Base-by-base conservation (phyloP, 2,113 vertebrate species). In the Pelobates fuscus region DNA sequence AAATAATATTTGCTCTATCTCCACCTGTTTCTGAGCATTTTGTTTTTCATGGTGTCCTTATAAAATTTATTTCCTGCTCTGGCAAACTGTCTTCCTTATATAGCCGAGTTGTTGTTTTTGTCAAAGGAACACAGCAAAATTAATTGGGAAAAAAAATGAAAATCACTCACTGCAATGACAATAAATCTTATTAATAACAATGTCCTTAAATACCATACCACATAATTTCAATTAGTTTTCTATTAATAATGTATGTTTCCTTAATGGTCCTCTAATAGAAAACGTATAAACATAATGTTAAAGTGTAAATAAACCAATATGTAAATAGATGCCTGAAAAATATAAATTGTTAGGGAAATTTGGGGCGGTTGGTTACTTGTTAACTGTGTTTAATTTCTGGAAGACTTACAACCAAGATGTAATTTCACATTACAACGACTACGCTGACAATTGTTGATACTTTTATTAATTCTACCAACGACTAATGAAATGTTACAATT, bases 1-100 rank as follows among this genome's bases (percentile, higher is more conserved):
- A 67, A 76, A 76, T 76, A 76, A 67, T 67, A 68, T 76, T 76
- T 61, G 55, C 73, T 3, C 41, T 73, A 17, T 58, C 64, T 52
- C 57, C 54, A 32, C 65, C 57, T 76, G 14, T 66, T 55, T 74
- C 23, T 61, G 29, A 27, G n/a, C 49, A 57, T 20, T 58, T 41
- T 49, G 44, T 49, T 32, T 62, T 32, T 32, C 25, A 62, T n/a
- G 5, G 12, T 32, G 11, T 2, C 60, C 23, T 62, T 32, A 12
- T 55, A 55, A 20, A n/a, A 71, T 30, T 61, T 61, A 7, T 37
- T 52, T 76, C 68, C 64, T 76, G 55, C 73, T 68, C 55, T 59
- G 64, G 12, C 49, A 74, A 60, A 76, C 30, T 61, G 55, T 59
- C 44, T 49, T 76, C 43, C 41, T n/a, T 52, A 21, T 52, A 68